Base-by-base conservation (phyloP, 2,797 vertebrate species). In the Melopsittacus undulatus region DNA sequence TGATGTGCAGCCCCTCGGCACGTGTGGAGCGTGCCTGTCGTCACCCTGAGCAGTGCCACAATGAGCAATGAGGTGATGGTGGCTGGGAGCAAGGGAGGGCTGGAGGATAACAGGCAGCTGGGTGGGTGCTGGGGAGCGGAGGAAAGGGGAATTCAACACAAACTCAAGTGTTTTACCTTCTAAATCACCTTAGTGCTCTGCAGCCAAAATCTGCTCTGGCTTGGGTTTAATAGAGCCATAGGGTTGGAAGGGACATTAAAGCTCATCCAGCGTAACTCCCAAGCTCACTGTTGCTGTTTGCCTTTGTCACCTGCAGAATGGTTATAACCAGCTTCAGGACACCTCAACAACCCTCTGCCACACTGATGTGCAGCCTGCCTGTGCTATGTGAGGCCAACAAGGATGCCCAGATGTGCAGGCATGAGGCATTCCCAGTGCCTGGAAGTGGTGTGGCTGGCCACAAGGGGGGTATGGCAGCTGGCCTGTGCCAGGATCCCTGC, bases 181-280 rank as follows among this genome's bases (percentile, higher is more conserved):
- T 96, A 96, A 97, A 96, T 96, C 96, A 94, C 89, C 76, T 54
- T 21, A 16, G 88, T 45, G 68, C 76, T 82, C 72, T 2, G 7
- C 6, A 6, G 79, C 22, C 48, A 66, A 89, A 87, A 66, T 30
- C 68, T 56, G 38, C 81, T 81, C 52, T 72, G 94, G 81, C 54
- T 76, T 92, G 63, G 62, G 18, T 57, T 57, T 34, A 22, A 34
- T 8, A 36, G n/a, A 57, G 2, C n/a, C 22, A 11, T 57, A 57
- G 22, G 22, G 22, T 2, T 24, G n/a, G 56, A 36, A 57, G n/a
- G 56, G n/a, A 36, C n/a, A 22, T 24, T 57, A 34, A 57, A 34
- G 56, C 56, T 57, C n/a, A 34, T 57, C 20, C 0, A 3, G 4
- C 19, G 2, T 11, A 54, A 16, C 21, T 52, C 42, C 48, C 30